A percentile compares a stretch with the other conserved stretches of the same genome.
Conservation (phyloP, 2,797 vertebrate genomes). For the Ciconia nigra region DNA sequence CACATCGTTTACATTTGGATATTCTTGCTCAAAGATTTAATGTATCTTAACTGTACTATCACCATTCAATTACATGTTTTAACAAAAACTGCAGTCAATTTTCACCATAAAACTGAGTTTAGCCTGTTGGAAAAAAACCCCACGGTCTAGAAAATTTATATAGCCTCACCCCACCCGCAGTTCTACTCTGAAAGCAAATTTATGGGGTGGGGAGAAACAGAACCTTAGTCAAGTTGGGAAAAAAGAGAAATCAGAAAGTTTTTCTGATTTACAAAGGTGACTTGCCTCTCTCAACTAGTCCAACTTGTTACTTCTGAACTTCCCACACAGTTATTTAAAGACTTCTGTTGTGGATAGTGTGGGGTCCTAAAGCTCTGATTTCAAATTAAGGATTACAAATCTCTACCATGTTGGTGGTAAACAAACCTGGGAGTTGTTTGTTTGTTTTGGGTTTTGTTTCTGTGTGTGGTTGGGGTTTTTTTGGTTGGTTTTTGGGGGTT, state of each 20-base stretch:
- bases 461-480: background rate
- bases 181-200: background rate
- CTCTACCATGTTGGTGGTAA: background rate
- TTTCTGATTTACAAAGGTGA: background rate
- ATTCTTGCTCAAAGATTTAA: background rate
- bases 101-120: background rate
- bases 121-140: background rate
- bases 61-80: background rate
- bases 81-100: background rate
- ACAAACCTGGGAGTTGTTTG: background rate
- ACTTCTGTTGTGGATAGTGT: background rate
- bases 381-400: background rate
- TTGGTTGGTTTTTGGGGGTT: too few relatives aligned
- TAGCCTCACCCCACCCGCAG: background rate
- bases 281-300: background rate
- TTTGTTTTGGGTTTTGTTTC: background rate
- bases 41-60: background rate
- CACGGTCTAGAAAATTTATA: background rate
- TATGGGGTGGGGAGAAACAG: background rate
- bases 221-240: background rate
- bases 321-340: background rate
- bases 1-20: background rate
- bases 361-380: background rate
- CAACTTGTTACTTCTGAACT: background rate
- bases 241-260: background rate